Evolutionary conservation across 2,888 invertebrate species (phyloP), one percentile per base, ranked within the genome.

Genomic region (Hyposoter dolosus): DNA sequence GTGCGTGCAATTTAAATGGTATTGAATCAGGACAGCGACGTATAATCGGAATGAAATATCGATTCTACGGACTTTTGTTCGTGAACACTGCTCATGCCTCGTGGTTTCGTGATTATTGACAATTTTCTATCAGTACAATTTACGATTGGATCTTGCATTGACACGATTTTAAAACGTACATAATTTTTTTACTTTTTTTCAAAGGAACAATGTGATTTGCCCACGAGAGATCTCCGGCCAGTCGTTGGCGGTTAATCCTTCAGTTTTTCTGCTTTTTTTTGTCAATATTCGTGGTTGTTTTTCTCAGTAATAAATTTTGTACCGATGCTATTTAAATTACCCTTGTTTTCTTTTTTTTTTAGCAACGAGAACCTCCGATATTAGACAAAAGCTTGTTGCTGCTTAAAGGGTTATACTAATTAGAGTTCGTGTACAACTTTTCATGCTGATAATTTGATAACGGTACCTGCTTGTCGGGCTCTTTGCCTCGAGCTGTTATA

Each of bases 401-500:
- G 32, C 17, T 53, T 53, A n/a, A 32, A n/a, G 53, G 9, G 53
- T 50, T 53, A 6, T 19, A 56, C 23, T 74, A 79, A 74, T 80
- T 19, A 45, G 15, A 50, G n/a, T 40, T 75, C n/a, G 19, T 50
- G 28, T 15, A 43, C 4, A 66, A 43, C 23, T 50, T 66, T 35
- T 50, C 32, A 23, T 45, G 4, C 60, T 10, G 47, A 47, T 63
- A 19, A 65, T 60, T 60, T 19, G 28, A 35, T 63, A 63, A 32
- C 60, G 60, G 35, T 90, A 95, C 95, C 94, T 95, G 94, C 90
- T 94, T 95, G 83, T 95, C 95, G 12, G 90, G 90, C 79, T 95
- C 95, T 89, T 95, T 94, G 89, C 94, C 93, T 89, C 94, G 94
- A 1, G 96, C 94, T 83, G 96, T 96, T 93, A 97, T 97, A 89